These are phyloP conservation scores for Drosophila hamatofila DNA, from an alignment of 2,888 invertebrate genomes.

Conservation along the genomic window DNA sequence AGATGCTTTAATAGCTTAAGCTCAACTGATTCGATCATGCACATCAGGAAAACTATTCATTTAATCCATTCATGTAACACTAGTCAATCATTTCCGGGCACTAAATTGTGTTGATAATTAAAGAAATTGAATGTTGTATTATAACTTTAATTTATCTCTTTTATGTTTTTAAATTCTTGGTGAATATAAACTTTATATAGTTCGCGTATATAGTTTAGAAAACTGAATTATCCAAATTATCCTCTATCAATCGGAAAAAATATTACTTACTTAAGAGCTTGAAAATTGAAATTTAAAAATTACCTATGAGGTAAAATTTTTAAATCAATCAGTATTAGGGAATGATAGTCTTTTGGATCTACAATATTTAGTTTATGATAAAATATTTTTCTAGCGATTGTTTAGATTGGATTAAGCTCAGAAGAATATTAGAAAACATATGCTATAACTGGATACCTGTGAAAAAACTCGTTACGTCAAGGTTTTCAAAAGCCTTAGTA, in stretches of 20 bases:
- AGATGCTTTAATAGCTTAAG: conserved; percentile 18
- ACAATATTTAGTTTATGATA: no score
- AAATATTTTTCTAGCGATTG: no score
- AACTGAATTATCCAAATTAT: not conserved
- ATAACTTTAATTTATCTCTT: not conserved
- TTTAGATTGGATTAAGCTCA: no score
- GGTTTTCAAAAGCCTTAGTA: no score
- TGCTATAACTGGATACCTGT: no score
- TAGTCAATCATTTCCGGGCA: conserved; percentile 44
- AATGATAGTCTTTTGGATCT: no score
- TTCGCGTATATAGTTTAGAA: not conserved
- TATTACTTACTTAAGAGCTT: no score
- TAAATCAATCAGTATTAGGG: no score
- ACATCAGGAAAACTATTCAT: conserved; percentile 16
- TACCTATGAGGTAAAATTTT: no score
- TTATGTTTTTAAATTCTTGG: not conserved
- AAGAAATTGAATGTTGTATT: conserved; percentile 13
- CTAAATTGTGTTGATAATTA: conserved; percentile 7
- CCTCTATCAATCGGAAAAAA: not conserved
- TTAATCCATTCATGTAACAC: conserved; percentile 12
- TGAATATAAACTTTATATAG: not conserved
- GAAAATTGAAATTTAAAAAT: no score
- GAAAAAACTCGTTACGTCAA: no score
- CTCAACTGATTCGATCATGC: conserved; percentile 47
- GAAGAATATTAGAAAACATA: no score